These are phyloP conservation scores for Lepus americanus DNA, from an alignment of 2,113 vertebrate genomes.

Conservation along the genomic window DNA sequence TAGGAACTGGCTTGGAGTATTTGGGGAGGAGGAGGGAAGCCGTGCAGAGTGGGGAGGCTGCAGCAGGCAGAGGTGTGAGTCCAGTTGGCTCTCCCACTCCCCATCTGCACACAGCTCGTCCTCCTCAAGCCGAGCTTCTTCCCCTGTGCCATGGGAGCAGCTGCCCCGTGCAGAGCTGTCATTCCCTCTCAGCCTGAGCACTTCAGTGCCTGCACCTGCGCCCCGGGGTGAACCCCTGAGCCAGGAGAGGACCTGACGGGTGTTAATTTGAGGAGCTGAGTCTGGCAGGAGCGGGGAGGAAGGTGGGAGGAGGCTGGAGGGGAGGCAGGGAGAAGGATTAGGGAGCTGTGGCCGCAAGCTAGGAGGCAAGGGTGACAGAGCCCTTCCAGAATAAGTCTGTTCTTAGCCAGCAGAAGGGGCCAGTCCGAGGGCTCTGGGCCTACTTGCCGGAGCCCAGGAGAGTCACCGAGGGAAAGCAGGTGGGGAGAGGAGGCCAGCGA, in stretches of 20 bases:
- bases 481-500: background rate
- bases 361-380: background rate
- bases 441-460: background rate
- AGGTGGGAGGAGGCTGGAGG: background rate
- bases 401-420: background rate
- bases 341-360: background rate
- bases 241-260: background rate
- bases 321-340: background rate
- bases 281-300: background rate
- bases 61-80: background rate
- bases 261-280: background rate
- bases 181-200: background rate
- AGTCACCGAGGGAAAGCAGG: background rate
- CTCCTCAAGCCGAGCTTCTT: too few relatives aligned
- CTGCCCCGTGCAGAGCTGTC: too few relatives aligned
- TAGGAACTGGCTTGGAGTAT: background rate
- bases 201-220: background rate
- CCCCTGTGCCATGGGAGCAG: too few relatives aligned
- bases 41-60: background rate
- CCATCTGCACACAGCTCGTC: background rate
- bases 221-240: fast-evolving
- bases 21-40: background rate
- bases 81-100: background rate
- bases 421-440: background rate
- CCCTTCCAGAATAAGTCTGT: background rate